A percentile compares a stretch with the other conserved stretches of the same genome.
Evolutionary conservation across 2,113 vertebrate species (phyloP).

Genomic region (Rattus rattus): DNA sequence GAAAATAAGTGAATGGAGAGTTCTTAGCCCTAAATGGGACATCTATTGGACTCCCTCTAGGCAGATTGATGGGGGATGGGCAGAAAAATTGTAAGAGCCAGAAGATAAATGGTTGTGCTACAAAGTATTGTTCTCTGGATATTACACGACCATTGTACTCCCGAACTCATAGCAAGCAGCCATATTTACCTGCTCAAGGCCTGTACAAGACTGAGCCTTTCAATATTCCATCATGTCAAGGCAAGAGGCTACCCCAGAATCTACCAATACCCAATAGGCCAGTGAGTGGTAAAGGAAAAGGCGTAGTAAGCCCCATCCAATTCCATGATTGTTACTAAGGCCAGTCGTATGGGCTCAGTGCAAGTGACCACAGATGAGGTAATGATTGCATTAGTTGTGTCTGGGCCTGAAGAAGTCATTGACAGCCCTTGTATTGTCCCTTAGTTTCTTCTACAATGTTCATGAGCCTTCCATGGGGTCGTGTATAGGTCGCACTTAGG

Average conservation of each 20-base stretch:
- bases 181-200: not conserved
- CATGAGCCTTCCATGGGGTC: not conserved
- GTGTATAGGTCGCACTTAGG: not conserved
- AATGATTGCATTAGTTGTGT: not conserved
- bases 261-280: not conserved
- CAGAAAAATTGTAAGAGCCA: not conserved
- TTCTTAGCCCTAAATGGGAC: not conserved
- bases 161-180: too few species aligned
- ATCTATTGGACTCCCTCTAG: not conserved
- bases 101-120: too few species aligned
- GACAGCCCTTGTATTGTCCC: not conserved
- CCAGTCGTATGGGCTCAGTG: not conserved
- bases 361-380: not conserved
- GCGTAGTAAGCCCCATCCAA: accelerated
- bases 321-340: not conserved
- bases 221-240: not conserved
- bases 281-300: not conserved
- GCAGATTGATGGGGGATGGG: too few species aligned
- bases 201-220: not conserved
- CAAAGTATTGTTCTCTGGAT: not conserved
- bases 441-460: not conserved
- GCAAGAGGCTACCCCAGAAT: not conserved
- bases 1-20: not conserved
- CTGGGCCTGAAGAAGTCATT: not conserved
- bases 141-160: too few species aligned